Base-by-base conservation (phyloP, 2,888 invertebrate genomes). In the Phortica magna region DNA sequence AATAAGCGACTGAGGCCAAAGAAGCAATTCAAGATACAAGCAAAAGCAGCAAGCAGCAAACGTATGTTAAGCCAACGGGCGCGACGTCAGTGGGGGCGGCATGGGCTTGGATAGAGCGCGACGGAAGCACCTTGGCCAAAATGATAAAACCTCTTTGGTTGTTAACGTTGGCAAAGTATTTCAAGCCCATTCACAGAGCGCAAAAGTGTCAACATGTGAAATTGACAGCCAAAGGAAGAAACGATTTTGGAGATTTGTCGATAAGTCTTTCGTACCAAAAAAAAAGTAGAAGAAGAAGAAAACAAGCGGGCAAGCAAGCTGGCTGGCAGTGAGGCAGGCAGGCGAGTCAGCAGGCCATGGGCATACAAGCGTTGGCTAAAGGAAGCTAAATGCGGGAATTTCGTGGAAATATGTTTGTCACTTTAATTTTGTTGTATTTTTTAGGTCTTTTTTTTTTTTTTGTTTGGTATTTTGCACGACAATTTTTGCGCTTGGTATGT, bases 191-290 rank as follows among this genome's bases (percentile, higher is more conserved):
- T 78, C 80, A 74, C 82, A 79, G 81, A 81, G 82, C 83, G 83
- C 80, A 82, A 80, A 85, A 87, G 87, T 87, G 88, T 86, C 88
- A 88, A 84, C 83, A 83, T 82, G 85, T 82, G 81, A 85, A 85
- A 88, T 87, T 88, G 88, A 87, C 88, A 87, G 84, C 75, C 83
- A 79, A 81, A 83, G 81, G 82, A 81, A 80, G 83, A 79, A 86
- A 87, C 86, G 84, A 87, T 87, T 87, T 87, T 87, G 87, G 82
- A 87, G 87, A 87, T 87, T 88, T 88, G 85, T 84, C 82, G 87
- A 87, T 87, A 87, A 88, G 82, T 87, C 83, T 84, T 43, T 83
- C 83, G 83, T 81, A 76, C 78, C 76, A 77, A 72, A 76, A 61
- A 9, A 10, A 55, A 42, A 57, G n/a, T n/a, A n/a, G n/a, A 70